These are phyloP conservation scores for Falcunculus frontatus DNA, from an alignment of 2,113 vertebrate genomes.

Conservation along the genomic window DNA sequence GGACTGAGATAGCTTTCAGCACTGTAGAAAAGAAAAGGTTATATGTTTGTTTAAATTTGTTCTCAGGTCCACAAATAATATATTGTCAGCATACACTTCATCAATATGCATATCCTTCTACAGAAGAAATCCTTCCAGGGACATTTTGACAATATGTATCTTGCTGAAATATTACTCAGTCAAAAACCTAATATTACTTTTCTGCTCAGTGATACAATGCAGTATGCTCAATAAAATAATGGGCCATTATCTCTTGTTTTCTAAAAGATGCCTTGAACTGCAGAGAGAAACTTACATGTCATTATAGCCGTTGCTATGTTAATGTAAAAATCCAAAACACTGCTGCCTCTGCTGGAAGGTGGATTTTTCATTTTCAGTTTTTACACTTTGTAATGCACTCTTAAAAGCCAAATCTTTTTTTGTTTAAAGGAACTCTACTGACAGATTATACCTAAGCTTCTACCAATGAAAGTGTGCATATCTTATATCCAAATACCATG, in stretches of 20 bases:
- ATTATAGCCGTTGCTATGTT: not conserved
- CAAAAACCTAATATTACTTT: not conserved
- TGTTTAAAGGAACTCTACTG: not conserved
- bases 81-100: not conserved
- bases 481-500: not conserved
- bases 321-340: not conserved
- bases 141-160: not conserved
- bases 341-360: not conserved
- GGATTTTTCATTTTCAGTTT: not conserved
- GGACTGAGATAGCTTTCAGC: not conserved
- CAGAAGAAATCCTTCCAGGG: not conserved
- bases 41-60: not conserved
- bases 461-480: not conserved
- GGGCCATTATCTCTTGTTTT: not conserved
- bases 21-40: not conserved
- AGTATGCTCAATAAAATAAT: not conserved
- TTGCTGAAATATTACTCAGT: not conserved
- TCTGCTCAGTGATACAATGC: not conserved
- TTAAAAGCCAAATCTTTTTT: not conserved
- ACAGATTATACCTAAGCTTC: not conserved
- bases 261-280: not conserved
- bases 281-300: not conserved
- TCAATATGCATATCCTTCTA: not conserved
- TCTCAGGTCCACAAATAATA: not conserved
- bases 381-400: not conserved